Conservation (phyloP, 2,797 vertebrate species). For the Anas acuta region DNA sequence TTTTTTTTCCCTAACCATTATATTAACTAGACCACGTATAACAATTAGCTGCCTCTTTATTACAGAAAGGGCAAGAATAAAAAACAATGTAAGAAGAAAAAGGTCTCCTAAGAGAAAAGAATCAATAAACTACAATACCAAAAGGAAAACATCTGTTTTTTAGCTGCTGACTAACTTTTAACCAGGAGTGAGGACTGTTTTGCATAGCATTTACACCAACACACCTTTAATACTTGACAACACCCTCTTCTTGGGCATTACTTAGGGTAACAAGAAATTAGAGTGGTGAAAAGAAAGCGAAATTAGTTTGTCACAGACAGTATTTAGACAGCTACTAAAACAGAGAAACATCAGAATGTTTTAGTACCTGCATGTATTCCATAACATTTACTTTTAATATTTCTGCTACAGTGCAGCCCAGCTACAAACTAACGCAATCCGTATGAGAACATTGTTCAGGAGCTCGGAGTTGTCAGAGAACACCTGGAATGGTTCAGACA, state of each 20-base stretch:
- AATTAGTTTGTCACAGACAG: background rate
- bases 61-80: background rate
- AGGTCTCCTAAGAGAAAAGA: background rate
- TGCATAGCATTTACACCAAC: background rate
- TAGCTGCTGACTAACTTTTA: background rate
- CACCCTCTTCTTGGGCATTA: background rate
- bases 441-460: background rate
- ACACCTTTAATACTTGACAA: background rate
- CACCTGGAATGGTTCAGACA: background rate
- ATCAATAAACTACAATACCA: background rate
- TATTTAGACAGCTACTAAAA: background rate
- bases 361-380: background rate
- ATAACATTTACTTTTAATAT: background rate
- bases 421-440: background rate
- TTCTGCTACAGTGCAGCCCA: background rate
- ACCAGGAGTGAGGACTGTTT: background rate
- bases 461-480: background rate
- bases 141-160: background rate
- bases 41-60: background rate
- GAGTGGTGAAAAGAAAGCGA: background rate
- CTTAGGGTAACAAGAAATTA: background rate
- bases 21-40: background rate
- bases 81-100: background rate
- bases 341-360: background rate
- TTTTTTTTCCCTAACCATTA: background rate